Conservation (phyloP, 2,888 invertebrate genomes). For the Pharmacophagus antenor region DNA sequence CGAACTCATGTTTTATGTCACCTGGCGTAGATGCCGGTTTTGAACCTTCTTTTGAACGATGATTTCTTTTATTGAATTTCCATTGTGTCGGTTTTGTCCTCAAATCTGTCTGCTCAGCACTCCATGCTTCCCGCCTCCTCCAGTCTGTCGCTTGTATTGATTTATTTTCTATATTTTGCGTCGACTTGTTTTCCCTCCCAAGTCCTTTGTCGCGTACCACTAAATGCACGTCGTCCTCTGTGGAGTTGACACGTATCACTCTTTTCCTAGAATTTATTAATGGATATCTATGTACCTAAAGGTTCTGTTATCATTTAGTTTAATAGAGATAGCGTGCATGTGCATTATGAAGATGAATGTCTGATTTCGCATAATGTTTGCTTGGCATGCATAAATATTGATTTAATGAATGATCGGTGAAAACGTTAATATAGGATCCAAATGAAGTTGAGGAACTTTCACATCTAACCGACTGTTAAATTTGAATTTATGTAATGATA, state of each 20-base stretch:
- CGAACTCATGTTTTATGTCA: constrained; percentile 72
- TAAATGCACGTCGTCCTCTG: constrained; percentile 87
- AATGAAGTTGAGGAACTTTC: not conserved
- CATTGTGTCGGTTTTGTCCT: constrained; percentile 86
- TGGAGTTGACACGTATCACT: constrained; percentile 87
- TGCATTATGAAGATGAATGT: constrained; percentile 3
- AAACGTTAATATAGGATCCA: not conserved
- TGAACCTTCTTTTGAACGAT: constrained; percentile 73
- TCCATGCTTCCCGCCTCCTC: constrained; percentile 92
- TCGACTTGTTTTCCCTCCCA: constrained; percentile 87
- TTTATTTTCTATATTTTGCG: constrained; percentile 87
- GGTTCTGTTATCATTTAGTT: constrained; percentile 47
- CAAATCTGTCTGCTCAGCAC: constrained; percentile 86
- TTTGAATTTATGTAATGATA: not conserved
- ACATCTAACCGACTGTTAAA: not conserved
- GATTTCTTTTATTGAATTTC: constrained; percentile 86
- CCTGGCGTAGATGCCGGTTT: constrained; percentile 74
- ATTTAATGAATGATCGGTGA: not conserved
- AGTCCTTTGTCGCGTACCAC: constrained; percentile 86
- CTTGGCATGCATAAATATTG: not conserved
- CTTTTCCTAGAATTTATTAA: constrained; percentile 85
- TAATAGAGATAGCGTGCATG: constrained; percentile 14
- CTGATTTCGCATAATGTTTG: not conserved
- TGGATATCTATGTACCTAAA: constrained; percentile 79
- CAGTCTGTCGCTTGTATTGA: constrained; percentile 88